Conservation (phyloP, 2,888 invertebrate species). For the Sarcophaga subvicina region DNA sequence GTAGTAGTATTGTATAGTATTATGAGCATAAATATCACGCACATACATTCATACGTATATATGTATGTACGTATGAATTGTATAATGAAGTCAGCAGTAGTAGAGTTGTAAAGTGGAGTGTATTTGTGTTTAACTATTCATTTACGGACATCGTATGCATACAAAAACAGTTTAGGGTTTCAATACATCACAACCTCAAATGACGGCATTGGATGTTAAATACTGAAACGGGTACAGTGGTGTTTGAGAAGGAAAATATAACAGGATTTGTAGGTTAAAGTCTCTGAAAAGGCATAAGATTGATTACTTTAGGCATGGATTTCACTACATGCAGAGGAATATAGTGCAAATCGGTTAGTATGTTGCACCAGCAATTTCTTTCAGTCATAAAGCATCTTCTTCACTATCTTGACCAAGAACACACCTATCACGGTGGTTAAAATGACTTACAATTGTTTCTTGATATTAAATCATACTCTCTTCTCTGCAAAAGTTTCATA, state of each 20-base stretch:
- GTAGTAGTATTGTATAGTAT: slow-evolving; percentile 40
- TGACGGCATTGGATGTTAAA: background rate
- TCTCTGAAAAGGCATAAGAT: too few relatives aligned
- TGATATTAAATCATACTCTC: too few relatives aligned
- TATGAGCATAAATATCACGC: slow-evolving; percentile 20
- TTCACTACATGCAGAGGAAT: too few relatives aligned
- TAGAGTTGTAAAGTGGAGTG: slow-evolving; percentile 42
- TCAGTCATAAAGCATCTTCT: too few relatives aligned
- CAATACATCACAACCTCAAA: slow-evolving; percentile 7
- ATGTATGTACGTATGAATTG: background rate
- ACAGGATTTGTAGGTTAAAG: too few relatives aligned
- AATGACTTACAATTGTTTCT: too few relatives aligned
- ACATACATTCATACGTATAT: slow-evolving; percentile 23
- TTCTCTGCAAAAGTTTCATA: too few relatives aligned
- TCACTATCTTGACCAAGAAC: too few relatives aligned
- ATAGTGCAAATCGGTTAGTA: too few relatives aligned
- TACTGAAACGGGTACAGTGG: background rate
- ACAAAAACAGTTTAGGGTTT: slow-evolving; percentile 60
- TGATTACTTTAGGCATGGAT: too few relatives aligned
- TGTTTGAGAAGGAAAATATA: background rate
- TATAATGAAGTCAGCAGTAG: slow-evolving; percentile 10
- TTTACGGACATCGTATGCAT: slow-evolving; percentile 64
- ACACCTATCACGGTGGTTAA: too few relatives aligned
- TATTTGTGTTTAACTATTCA: slow-evolving; percentile 52
- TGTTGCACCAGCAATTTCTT: too few relatives aligned